Conservation (phyloP, 1,140 invertebrate species). For the Venustaconcha ellipsiformis region DNA sequence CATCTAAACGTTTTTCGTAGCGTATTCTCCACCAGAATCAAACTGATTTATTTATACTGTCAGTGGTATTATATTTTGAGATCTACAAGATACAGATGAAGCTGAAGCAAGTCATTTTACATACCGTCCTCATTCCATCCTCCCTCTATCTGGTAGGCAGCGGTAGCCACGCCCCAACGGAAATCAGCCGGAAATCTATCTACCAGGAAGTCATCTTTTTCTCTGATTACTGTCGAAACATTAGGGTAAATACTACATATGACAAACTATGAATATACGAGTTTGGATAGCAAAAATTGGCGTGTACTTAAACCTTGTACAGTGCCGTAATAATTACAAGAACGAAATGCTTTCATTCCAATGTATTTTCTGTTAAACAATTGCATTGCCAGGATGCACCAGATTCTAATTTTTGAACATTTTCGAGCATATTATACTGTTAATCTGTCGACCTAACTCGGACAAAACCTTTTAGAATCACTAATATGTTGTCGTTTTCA, state of each 20-base stretch:
- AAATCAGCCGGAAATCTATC: constrained; percentile 63
- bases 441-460: too few relatives aligned
- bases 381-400: too few relatives aligned
- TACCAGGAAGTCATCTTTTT: constrained; percentile 41
- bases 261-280: too few relatives aligned
- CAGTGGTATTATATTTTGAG: background rate
- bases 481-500: background rate
- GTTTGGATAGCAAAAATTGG: too few relatives aligned
- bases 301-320: too few relatives aligned
- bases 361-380: too few relatives aligned
- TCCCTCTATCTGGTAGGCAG: constrained; percentile 70
- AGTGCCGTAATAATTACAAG: too few relatives aligned
- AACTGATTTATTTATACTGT: background rate
- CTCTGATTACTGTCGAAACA: constrained; percentile 28
- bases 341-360: too few relatives aligned
- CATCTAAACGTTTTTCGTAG: background rate
- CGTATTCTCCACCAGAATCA: background rate
- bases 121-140: constrained; percentile 65
- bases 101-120: background rate
- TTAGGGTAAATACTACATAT: background rate
- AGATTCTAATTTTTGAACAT: too few relatives aligned
- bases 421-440: too few relatives aligned
- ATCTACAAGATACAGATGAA: background rate
- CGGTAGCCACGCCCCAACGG: constrained; percentile 66
- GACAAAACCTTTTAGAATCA: background rate